Conservation (phyloP, 1,140 invertebrate genomes). For the Acromyrmex charruanus region DNA sequence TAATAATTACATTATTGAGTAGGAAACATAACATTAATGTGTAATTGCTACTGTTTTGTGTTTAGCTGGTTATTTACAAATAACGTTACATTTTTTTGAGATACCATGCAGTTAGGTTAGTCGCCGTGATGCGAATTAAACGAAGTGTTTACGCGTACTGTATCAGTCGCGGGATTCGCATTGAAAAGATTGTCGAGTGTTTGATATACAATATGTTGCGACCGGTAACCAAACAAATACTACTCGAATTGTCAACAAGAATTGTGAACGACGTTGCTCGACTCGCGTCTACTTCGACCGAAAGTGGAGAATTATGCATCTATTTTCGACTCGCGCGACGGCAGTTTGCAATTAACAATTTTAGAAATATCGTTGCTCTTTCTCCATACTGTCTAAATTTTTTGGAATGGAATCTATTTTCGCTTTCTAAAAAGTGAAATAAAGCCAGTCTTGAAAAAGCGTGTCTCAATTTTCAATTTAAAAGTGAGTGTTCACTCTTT, state of each 20-base stretch:
- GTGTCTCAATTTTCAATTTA: too few relatives aligned
- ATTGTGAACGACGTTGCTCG: not conserved
- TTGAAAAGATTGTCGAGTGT: conserved; percentile 5
- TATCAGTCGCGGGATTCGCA: not conserved
- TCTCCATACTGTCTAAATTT: not conserved
- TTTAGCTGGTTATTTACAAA: too few relatives aligned
- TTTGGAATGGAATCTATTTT: too few relatives aligned
- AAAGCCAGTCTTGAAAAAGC: too few relatives aligned
- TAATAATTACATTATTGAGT: too few relatives aligned
- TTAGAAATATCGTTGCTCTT: not conserved
- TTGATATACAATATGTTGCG: not conserved
- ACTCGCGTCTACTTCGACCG: not conserved
- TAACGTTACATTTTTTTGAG: too few relatives aligned
- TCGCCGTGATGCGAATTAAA: not conserved
- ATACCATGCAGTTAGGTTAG: not conserved
- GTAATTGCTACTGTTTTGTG: too few relatives aligned
- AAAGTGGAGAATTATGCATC: not conserved
- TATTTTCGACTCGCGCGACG: not conserved
- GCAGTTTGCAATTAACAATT: not conserved
- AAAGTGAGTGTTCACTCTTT: too few relatives aligned
- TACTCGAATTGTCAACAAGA: conserved; percentile 37
- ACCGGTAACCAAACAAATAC: conserved; percentile 28
- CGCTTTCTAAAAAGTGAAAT: too few relatives aligned
- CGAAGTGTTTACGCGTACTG: not conserved
- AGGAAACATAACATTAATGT: too few relatives aligned